phyloP scores from a whole-genome alignment of 1,140 invertebrate genomes.

The Drosophila nasuta region DNA sequence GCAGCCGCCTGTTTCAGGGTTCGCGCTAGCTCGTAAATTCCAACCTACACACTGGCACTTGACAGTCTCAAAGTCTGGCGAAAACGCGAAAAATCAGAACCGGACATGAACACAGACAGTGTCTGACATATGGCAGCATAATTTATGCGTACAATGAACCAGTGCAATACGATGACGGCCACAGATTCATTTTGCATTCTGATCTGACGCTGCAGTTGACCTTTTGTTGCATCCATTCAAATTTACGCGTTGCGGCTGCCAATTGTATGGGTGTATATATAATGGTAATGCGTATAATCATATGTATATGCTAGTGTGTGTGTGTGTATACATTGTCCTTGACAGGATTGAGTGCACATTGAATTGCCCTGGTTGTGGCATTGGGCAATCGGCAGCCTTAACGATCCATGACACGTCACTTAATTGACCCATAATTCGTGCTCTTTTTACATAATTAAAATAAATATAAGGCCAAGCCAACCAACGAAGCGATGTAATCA shows the following conservation, averaged over 20 bases:
- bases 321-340: slow-evolving; percentile 33
- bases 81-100: slow-evolving; percentile 32
- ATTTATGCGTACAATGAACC: slow-evolving; percentile 78
- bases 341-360: slow-evolving; percentile 19
- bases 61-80: slow-evolving; percentile 45
- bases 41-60: slow-evolving; percentile 52
- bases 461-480: slow-evolving; percentile 39
- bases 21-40: slow-evolving; percentile 56
- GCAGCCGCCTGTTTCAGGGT: slow-evolving; percentile 13
- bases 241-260: slow-evolving; percentile 46
- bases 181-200: slow-evolving; percentile 53
- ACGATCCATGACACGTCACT: slow-evolving; percentile 34
- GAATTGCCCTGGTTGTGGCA: slow-evolving; percentile 41
- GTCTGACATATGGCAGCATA: slow-evolving; percentile 74
- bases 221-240: slow-evolving; percentile 48
- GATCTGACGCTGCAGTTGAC: slow-evolving; percentile 42
- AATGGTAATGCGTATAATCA: not conserved
- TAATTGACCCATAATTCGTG: slow-evolving; percentile 75
- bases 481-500: not conserved
- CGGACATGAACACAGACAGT: slow-evolving; percentile 45
- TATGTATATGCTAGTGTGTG: slow-evolving; percentile 3
- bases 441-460: slow-evolving; percentile 69
- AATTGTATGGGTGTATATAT: slow-evolving; percentile 31
- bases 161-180: slow-evolving; percentile 45
- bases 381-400: slow-evolving; percentile 49